Base-by-base conservation (phyloP, 2,888 invertebrate species). In the Rotaria macrura region DNA sequence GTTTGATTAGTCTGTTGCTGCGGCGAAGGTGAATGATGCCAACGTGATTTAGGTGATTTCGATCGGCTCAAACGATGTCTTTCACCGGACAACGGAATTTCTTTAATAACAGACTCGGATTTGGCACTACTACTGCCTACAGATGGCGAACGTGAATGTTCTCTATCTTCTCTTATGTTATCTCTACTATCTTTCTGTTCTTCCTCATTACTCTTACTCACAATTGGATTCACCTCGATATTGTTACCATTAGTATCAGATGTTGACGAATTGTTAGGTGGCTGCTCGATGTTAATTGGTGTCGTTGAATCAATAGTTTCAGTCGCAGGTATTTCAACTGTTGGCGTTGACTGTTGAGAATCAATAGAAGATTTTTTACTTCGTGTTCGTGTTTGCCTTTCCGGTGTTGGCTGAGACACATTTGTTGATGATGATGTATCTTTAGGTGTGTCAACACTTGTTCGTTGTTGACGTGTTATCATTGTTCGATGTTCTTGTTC, bases 31-130 rank as follows among this genome's bases (percentile, higher is more conserved):
- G 52, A 65, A 55, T 74, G 29, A 34, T 84, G 84, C 86, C 84
- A 86, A 34, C 84, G 47, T 49, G 86, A 43, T 86, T 86, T 86
- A 40, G 86, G 86, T 74, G 86, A 86, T 84, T 86, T 86, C 49
- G 86, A 86, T n/a, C 84, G 72, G 52, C 86, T 84, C n/a, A 86
- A 84, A 43, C 84, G 74, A 74, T 86, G 84, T 74, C 86, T 49
- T 17, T 85, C 84, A 49, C 79, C 86, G 29, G 86, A 86, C 29
- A 85, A 84, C 3, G 85, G 84, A 49, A 85, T 65, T 84, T 85
- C 85, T 84, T 85, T 85, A 65, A 85, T 85, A 23, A 85, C 23
- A 29, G 85, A 85, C 49, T 85, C 85, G 12, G 85, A 85, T 49
- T 65, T 57, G 49, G 49, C 85, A 34, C 84, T 57, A 49, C 65